A percentile compares a stretch with the other conserved stretches of the same genome.
These are phyloP conservation scores for Neolamprologus hecqui DNA, from an alignment of 2,113 vertebrate genomes.

Conservation along the genomic window DNA sequence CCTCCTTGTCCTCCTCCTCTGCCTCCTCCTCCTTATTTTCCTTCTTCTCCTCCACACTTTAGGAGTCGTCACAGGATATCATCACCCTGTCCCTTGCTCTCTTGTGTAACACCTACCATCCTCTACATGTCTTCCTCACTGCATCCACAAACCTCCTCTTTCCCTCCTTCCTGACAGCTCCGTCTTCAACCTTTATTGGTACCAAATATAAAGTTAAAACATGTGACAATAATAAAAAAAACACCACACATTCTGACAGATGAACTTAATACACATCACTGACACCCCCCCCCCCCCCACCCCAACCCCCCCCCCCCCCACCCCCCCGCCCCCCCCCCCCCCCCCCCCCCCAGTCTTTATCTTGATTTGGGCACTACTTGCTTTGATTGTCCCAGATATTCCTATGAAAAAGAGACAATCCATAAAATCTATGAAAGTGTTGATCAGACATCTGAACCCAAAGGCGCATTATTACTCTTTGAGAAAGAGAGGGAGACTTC, in stretches of 20 bases:
- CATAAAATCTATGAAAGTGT: not conserved
- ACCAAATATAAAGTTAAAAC: not conserved
- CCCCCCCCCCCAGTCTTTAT: not conserved
- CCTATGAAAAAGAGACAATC: not conserved
- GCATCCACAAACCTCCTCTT: not conserved
- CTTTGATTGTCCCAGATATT: not conserved
- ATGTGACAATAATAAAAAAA: not conserved
- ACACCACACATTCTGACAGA: not conserved
- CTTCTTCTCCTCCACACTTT: not conserved
- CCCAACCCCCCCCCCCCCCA: no score
- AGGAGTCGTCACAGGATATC: not conserved
- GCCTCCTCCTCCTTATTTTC: not conserved
- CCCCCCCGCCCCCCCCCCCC: no score
- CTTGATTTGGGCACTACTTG: not conserved
- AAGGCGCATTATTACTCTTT: not conserved
- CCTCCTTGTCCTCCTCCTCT: not conserved
- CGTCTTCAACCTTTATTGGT: not conserved
- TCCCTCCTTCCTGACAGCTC: not conserved
- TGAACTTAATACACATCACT: not conserved
- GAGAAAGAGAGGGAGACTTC: not conserved
- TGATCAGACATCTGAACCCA: not conserved
- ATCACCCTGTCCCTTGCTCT: not conserved
- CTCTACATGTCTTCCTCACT: not conserved
- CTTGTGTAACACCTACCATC: not conserved
- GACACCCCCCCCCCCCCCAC: no score